Conservation (phyloP, 2,113 vertebrate species). For the Neomonachus schauinslandi region DNA sequence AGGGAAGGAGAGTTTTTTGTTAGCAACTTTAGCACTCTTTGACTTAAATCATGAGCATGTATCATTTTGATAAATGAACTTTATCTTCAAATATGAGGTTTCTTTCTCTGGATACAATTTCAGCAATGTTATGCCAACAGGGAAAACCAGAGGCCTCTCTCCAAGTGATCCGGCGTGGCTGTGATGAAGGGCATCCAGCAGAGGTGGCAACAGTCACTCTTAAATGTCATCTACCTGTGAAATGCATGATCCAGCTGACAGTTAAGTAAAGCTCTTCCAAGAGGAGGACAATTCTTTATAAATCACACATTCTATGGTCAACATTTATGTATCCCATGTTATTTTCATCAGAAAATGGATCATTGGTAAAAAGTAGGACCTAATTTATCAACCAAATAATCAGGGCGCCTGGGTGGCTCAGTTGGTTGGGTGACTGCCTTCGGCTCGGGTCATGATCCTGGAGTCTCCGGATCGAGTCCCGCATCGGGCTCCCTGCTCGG, state of each 20-base stretch:
- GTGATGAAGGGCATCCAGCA: background rate
- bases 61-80: background rate
- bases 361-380: background rate
- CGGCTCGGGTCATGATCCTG: no score
- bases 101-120: constrained; percentile 6
- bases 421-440: no score
- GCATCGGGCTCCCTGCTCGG: no score
- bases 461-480: no score
- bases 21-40: background rate
- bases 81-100: background rate
- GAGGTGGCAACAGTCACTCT: background rate
- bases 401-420: no score
- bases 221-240: constrained; percentile 27
- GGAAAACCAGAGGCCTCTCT: constrained; percentile 33
- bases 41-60: background rate
- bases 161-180: background rate
- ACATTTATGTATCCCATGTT: background rate
- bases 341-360: background rate
- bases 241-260: constrained; percentile 41
- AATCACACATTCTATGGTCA: background rate
- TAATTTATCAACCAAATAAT: background rate
- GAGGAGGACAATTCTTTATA: constrained; percentile 61
- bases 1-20: background rate
- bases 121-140: background rate
- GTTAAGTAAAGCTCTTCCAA: constrained; percentile 47